Evolutionary conservation across 2,113 vertebrate species (phyloP), one percentile per base, ranked within the genome.

Genomic region (Rhynchopsitta pachyrhyncha): DNA sequence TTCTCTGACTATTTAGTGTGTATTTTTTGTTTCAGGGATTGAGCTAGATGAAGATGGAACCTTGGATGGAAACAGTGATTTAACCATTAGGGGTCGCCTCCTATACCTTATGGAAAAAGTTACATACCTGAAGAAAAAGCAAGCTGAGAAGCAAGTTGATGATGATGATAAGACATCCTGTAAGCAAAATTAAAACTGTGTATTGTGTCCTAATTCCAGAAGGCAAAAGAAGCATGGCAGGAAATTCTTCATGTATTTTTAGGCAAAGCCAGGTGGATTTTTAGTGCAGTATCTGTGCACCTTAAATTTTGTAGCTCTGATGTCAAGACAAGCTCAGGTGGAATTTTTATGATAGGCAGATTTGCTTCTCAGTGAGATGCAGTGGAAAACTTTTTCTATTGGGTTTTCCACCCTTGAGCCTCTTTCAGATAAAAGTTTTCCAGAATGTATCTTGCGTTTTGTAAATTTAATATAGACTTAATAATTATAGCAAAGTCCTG

Each of bases 91-190:
- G 84, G 99, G 99, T 27, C 98, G 99, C 6, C 98, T 99, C 62
- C 95, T 99, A 39, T 98, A 98, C 25, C 96, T 99, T 88, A 98
- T 99, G 88, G 99, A 99, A 97, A 99, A 99, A 93, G 98, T 99
- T 94, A 97, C 98, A 2, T 98, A 98, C 84, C 94, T 99, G 52
- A 99, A 99, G 98, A 99, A 98, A 93, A 99, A 98, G 88, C 98
- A 99, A 96, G 78, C 96, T 13, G 98, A 98, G 84, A 97, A 98
- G 46, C 98, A 98, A 14, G 82, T 98, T 79, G 98, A 99, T 86
- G 98, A 98, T 64, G 98, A 98, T 94, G 95, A 97, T 74, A 98
- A 97, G 86, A 98, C 99, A 80, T 98, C 99, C 82, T 98, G 99
- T 99, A 97, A 98, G 99, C 87, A 67, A 82, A 84, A 46, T 37